Evolutionary conservation across 2,797 vertebrate genomes (phyloP).

Genomic region (Miichthys miiuy): DNA sequence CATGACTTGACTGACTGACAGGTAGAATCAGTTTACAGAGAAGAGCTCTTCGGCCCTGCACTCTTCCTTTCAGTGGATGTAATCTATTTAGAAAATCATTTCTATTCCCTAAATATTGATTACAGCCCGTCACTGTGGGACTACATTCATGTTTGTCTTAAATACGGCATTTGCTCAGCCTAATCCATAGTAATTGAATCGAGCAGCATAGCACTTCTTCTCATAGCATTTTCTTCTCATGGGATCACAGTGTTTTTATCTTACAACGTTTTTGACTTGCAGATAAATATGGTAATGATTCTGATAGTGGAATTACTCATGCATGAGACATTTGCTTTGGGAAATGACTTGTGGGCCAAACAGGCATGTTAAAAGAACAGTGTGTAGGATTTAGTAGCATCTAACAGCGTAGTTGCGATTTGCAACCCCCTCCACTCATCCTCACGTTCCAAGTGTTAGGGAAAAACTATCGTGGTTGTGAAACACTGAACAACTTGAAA

Average conservation of each 20-base stretch:
- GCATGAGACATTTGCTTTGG: constrained; percentile 15
- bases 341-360: constrained; percentile 24
- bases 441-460: no score
- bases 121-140: constrained; percentile 2
- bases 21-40: constrained; percentile 36
- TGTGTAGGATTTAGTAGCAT: no score
- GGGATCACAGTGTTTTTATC: constrained; percentile 32
- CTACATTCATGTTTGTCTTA: constrained; percentile 32
- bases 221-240: constrained; percentile 19
- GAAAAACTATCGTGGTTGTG: no score
- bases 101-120: constrained; percentile 49
- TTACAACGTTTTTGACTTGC: constrained; percentile 6
- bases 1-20: constrained; percentile 25
- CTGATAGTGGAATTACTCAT: constrained; percentile 21
- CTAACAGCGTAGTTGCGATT: no score
- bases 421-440: no score
- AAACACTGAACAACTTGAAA: no score
- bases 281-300: constrained; percentile 35
- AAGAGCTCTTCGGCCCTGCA: neutral
- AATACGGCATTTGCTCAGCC: constrained; percentile 13
- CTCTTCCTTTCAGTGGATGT: constrained; percentile 8
- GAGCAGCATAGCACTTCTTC: constrained; percentile 7
- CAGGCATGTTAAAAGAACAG: no score
- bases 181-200: constrained; percentile 43
- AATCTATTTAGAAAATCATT: constrained; percentile 60